These are phyloP conservation scores for Conomelus anceps DNA, from an alignment of 2,888 invertebrate genomes.

Conservation along the genomic window DNA sequence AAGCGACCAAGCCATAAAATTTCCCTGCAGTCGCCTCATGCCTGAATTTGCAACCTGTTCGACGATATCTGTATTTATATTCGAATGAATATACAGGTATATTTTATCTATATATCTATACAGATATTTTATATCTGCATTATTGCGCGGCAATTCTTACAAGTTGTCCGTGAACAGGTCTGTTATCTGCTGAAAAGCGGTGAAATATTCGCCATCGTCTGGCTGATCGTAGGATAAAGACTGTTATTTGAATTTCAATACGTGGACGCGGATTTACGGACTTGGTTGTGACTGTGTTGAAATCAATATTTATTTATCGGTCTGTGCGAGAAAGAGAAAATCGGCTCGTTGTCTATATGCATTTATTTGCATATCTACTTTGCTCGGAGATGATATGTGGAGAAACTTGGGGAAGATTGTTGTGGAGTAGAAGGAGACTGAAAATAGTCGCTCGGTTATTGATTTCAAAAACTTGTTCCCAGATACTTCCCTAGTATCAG, in stretches of 20 bases:
- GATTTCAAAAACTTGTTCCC: background rate
- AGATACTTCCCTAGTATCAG: background rate
- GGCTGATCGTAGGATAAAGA: background rate
- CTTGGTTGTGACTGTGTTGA: background rate
- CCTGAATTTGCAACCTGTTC: background rate
- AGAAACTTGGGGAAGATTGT: background rate
- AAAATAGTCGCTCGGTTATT: background rate
- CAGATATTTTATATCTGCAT: background rate
- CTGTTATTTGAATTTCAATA: background rate
- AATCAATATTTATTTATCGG: background rate
- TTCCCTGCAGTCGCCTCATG: background rate
- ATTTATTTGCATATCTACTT: background rate
- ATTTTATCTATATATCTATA: background rate
- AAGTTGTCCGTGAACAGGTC: background rate
- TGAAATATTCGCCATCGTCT: background rate
- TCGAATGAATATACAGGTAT: background rate
- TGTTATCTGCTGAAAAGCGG: background rate
- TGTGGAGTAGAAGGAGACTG: background rate
- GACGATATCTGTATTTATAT: background rate
- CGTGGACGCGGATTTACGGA: background rate
- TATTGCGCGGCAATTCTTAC: background rate
- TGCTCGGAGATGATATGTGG: background rate
- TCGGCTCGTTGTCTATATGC: background rate
- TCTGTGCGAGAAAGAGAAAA: background rate
- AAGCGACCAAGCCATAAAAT: background rate